Percentiles rank a stretch among this genome's conserved stretches.
These are phyloP conservation scores for Drosophila subquinaria DNA, from an alignment of 2,888 invertebrate species.

Conservation along the genomic window DNA sequence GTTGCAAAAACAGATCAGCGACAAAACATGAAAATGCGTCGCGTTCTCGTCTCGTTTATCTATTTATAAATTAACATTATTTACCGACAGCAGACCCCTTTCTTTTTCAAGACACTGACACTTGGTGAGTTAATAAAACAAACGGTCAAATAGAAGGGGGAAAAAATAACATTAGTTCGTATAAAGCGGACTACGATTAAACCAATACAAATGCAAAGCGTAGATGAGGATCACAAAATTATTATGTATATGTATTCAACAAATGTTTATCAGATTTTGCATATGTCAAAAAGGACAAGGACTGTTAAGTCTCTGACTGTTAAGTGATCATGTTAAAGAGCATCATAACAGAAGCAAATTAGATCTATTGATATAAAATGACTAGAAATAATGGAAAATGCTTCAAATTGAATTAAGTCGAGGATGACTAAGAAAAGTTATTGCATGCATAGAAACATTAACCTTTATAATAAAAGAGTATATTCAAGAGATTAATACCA, in stretches of 20 bases:
- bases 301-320: background rate
- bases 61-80: constrained; percentile 66
- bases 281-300: background rate
- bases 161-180: background rate
- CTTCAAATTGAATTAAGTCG: too few relatives aligned
- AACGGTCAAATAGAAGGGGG: background rate
- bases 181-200: background rate
- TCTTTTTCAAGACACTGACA: constrained; percentile 23
- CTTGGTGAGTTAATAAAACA: constrained; percentile 50
- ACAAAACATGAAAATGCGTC: constrained; percentile 49
- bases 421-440: too few relatives aligned
- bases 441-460: too few relatives aligned
- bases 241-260: background rate
- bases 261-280: background rate
- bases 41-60: constrained; percentile 47
- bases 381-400: too few relatives aligned
- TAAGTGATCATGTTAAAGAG: background rate
- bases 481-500: too few relatives aligned
- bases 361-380: background rate
- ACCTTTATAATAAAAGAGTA: too few relatives aligned
- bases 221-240: background rate
- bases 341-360: background rate
- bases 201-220: background rate
- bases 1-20: constrained; percentile 48
- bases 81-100: constrained; percentile 11